A percentile compares a stretch with the other conserved stretches of the same genome.
phyloP scores from a whole-genome alignment of 2,797 vertebrate species.

The Myotis daubentonii region DNA sequence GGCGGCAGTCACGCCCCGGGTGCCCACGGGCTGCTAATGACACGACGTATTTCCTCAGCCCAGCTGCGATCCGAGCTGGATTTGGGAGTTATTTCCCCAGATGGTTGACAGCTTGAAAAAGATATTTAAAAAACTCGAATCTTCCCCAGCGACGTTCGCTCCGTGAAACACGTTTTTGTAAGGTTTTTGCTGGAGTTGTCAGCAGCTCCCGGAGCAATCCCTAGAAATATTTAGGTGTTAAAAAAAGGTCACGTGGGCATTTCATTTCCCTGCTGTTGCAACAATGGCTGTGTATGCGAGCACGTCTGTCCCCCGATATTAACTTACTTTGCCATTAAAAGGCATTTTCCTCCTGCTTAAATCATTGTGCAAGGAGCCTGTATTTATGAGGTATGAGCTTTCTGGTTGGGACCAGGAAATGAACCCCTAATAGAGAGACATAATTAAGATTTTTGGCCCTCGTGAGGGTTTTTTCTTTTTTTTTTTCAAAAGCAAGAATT shows the following conservation, averaged over 20 bases:
- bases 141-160: slow-evolving; percentile 67
- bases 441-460: slow-evolving; percentile 87
- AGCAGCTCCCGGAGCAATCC: slow-evolving; percentile 74
- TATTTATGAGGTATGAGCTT: slow-evolving; percentile 87
- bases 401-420: slow-evolving; percentile 87
- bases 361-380: slow-evolving; percentile 79
- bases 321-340: slow-evolving; percentile 80
- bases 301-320: slow-evolving; percentile 74
- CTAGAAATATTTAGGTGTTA: slow-evolving; percentile 86
- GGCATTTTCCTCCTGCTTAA: slow-evolving; percentile 78
- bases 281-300: slow-evolving; percentile 83
- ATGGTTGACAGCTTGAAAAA: slow-evolving; percentile 82
- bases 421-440: slow-evolving; percentile 87
- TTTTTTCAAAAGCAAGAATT: slow-evolving; percentile 84
- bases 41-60: slow-evolving; percentile 62
- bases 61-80: slow-evolving; percentile 72
- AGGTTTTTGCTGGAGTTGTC: slow-evolving; percentile 77
- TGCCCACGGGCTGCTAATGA: slow-evolving; percentile 27
- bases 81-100: slow-evolving; percentile 84
- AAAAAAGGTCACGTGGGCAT: slow-evolving; percentile 80
- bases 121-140: slow-evolving; percentile 82
- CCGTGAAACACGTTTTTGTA: slow-evolving; percentile 74
- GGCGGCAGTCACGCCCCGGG: too few relatives aligned
- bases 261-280: slow-evolving; percentile 80
- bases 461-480: slow-evolving; percentile 63